phyloP scores from a whole-genome alignment of 2,888 invertebrate species.

The Chirona hameri region DNA sequence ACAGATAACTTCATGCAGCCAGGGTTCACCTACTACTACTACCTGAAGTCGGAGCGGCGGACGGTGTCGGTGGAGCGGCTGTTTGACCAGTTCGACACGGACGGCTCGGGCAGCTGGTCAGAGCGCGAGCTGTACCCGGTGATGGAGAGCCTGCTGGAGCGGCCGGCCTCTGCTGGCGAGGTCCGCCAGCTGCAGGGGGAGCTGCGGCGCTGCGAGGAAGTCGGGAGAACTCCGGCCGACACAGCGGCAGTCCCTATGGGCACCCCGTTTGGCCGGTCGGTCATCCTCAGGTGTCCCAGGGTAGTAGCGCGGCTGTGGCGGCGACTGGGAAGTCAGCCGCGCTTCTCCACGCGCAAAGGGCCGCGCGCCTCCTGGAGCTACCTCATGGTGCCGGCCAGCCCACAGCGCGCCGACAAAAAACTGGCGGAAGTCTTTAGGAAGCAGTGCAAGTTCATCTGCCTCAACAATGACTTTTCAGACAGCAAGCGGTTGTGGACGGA shows the following conservation, averaged over 20 bases:
- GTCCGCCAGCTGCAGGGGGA: constrained; percentile 66
- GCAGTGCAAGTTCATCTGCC: constrained; percentile 65
- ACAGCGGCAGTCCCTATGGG: constrained; percentile 48
- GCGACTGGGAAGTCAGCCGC: background rate
- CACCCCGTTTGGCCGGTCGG: constrained; percentile 54
- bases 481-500: constrained; percentile 54
- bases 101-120: constrained; percentile 69
- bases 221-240: constrained; percentile 57
- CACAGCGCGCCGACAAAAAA: constrained; percentile 62
- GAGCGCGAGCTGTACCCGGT: constrained; percentile 43
- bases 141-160: no score
- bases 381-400: constrained; percentile 69
- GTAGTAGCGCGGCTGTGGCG: background rate
- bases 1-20: constrained; percentile 68
- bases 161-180: constrained; percentile 55
- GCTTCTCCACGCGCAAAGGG: constrained; percentile 42
- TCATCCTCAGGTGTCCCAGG: background rate
- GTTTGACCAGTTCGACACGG: constrained; percentile 70
- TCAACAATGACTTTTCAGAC: constrained; percentile 70
- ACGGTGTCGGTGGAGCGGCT: constrained; percentile 55
- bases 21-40: constrained; percentile 73
- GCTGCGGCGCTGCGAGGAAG: constrained; percentile 63
- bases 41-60: constrained; percentile 61
- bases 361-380: constrained; percentile 56
- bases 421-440: constrained; percentile 62